Percentiles rank a stretch among this genome's conserved stretches.
Conservation (phyloP, 2,797 vertebrate species). For the Crenichthys baileyi region DNA sequence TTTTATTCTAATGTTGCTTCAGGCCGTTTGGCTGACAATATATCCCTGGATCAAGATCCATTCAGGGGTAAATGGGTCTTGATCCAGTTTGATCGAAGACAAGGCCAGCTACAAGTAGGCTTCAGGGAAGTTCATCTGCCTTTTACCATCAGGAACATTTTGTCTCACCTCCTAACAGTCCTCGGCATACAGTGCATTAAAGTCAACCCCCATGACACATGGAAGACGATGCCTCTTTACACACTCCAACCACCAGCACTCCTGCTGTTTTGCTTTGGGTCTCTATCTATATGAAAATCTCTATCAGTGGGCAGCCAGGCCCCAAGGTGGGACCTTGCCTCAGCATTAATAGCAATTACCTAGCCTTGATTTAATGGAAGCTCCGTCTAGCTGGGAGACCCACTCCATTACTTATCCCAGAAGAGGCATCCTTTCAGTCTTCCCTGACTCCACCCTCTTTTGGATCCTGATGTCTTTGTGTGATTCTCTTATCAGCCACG, state of each 20-base stretch:
- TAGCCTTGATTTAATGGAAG: constrained; percentile 69
- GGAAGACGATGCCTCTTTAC: constrained; percentile 50
- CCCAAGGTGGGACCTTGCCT: constrained; percentile 47
- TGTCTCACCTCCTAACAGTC: constrained; percentile 53
- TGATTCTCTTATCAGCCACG: constrained; percentile 36
- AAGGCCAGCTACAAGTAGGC: constrained; percentile 34
- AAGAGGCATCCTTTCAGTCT: constrained; percentile 31
- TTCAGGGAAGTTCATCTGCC: constrained; percentile 52
- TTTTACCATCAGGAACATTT: constrained; percentile 58
- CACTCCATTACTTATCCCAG: constrained; percentile 66
- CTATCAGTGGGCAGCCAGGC: constrained; percentile 39
- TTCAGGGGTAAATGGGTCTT: constrained; percentile 42
- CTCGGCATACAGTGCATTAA: constrained; percentile 69
- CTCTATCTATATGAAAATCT: constrained; percentile 58
- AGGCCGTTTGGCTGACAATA: constrained; percentile 13
- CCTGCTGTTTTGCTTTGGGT: constrained; percentile 35
- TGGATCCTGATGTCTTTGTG: constrained; percentile 49
- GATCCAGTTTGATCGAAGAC: constrained; percentile 53
- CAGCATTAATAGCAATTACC: constrained; percentile 78
- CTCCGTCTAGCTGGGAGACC: constrained; percentile 45
- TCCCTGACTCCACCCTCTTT: constrained; percentile 32
- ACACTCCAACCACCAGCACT: constrained; percentile 43
- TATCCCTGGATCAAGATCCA: constrained; percentile 11
- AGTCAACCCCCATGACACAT: constrained; percentile 69
- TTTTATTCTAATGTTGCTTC: constrained; percentile 5